phyloP scores from a whole-genome alignment of 1,140 invertebrate species.

The Apis mellifera region Amel_HAv3.1 CM009931.2:10235001-10235500 shows the following conservation, averaged over 20 bases:
- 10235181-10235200: slow-evolving; percentile 44
- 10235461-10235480: slow-evolving; percentile 76
- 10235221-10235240: slow-evolving; percentile 40
- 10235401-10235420: slow-evolving; percentile 78
- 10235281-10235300: neutral
- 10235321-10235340: slow-evolving; percentile 13
- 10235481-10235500: slow-evolving; percentile 80
- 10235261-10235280: slow-evolving; percentile 60
- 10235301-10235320: neutral
- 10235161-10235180: slow-evolving; percentile 35
- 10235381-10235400: slow-evolving; percentile 66
- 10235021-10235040: neutral
- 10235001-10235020: neutral
- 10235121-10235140: slow-evolving; percentile 25
- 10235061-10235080: too few species aligned
- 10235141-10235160: slow-evolving; percentile 42
- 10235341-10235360: slow-evolving; percentile 34
- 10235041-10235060: slow-evolving; percentile 16
- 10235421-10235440: slow-evolving; percentile 79
- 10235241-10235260: slow-evolving; percentile 60
- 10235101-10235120: slow-evolving; percentile 38
- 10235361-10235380: slow-evolving; percentile 47
- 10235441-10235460: slow-evolving; percentile 82
- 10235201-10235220: slow-evolving; percentile 13
- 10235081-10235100: slow-evolving; percentile 43